Conservation (phyloP, 2,113 vertebrate species). For the Pycnonotus jocosus region DNA sequence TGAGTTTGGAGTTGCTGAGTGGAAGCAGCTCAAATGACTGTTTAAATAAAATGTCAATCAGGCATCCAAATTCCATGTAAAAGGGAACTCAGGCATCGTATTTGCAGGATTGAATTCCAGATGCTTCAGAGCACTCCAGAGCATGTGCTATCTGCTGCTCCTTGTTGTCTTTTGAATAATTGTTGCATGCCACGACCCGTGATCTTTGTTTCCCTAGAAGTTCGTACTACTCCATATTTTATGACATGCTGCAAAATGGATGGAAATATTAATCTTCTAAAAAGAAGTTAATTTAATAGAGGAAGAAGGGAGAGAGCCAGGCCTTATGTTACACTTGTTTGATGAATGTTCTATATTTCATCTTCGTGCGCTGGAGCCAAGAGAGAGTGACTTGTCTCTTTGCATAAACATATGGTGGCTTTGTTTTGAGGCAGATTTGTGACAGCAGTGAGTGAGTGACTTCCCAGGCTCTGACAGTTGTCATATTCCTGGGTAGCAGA, state of each 20-base stretch:
- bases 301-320: slow-evolving; percentile 14
- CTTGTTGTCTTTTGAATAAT: background rate
- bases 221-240: background rate
- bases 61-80: background rate
- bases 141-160: background rate
- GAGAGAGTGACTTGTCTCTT: slow-evolving; percentile 15
- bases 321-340: background rate
- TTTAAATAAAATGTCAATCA: background rate
- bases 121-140: background rate
- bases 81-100: background rate
- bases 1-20: background rate
- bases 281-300: background rate
- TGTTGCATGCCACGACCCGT: background rate
- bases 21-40: background rate
- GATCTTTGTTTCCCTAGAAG: background rate
- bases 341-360: slow-evolving; percentile 36
- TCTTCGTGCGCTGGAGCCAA: slow-evolving; percentile 19
- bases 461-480: slow-evolving; percentile 44
- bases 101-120: background rate
- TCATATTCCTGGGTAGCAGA: background rate
- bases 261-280: slow-evolving; percentile 29
- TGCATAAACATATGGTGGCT: slow-evolving; percentile 45
- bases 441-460: slow-evolving; percentile 25
- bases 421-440: slow-evolving; percentile 28
- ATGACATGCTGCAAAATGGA: slow-evolving; percentile 9